Base-by-base conservation (phyloP, 2,797 vertebrate species). In the Cyclura pinguis region DNA sequence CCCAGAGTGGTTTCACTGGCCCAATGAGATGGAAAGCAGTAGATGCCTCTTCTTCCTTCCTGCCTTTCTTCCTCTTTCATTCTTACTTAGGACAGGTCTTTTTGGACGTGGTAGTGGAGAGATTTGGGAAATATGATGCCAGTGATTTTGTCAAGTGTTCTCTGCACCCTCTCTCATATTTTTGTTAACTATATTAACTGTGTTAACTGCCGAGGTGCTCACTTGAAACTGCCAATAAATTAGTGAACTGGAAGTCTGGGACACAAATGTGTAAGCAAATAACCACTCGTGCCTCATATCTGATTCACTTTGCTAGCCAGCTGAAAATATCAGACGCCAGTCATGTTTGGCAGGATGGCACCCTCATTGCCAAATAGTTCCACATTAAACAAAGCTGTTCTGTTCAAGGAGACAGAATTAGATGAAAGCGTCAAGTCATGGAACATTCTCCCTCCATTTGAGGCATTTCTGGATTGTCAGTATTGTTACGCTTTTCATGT, bases 351-450 rank as follows among this genome's bases (percentile, higher is more conserved):
- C 42, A 88, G 77, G 42, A 80, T 86, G 78, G 77, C 38, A 52
- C 29, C 14, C 52, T 74, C 55, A 27, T 74, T 20, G 55, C 85
- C 77, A 81, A 52, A 74, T 90, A 86, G 81, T 81, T 90, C 67
- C 38, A 86, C 52, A 74, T 74, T 81, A 86, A 62, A 81, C 84
- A 86, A 90, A 90, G 42, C 84, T 74, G 89, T 86, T 90, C 84
- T 81, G 78, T 78, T 86, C 22, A 38, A 73, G 38, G 77, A 73
- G 52, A 82, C 67, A 81, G 55, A 86, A 86, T 90, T 81, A 82
- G 77, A 74, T 81, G 55, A 32, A 38, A 47, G 24, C 55, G 74
- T 52, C 52, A 64, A 84, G 64, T 59, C 78, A 86, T 32, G 86
- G 42, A 81, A 86, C 22, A 74, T 35, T 32, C 14, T 81, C 69